Evolutionary conservation across 2,888 invertebrate genomes (phyloP), one percentile per base, ranked within the genome.

Genomic region (Ditylenchus weischeri): DNA sequence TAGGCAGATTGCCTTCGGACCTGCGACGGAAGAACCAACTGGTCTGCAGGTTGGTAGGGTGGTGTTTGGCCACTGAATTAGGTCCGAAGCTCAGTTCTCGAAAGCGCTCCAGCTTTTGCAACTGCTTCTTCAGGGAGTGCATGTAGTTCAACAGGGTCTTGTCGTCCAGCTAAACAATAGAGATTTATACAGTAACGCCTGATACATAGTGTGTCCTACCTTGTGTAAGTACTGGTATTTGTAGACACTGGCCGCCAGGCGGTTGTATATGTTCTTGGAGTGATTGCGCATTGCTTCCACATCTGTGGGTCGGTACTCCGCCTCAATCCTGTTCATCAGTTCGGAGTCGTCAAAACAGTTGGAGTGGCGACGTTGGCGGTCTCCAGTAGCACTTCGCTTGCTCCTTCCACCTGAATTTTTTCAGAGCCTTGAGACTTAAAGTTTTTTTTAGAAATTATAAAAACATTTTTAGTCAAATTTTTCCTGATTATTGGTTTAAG

Each of bases 21-120:
- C 80, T 76, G 69, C 80, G 66, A 48, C 80, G 73, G 76, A 80
- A 80, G 72, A 80, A 80, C 80, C 80, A 80, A 21, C 77, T 77
- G 48, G 72, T 65, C 57, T 75, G 72, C 60, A 74, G 74, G 50
- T 72, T 66, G 51, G 73, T 68, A 29, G 79, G 76, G 60, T 78
- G 78, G 47, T 80, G 79, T n/a, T 77, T 76, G 23, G 79, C 80
- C 36, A 81, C 77, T 21, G 79, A 78, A 54, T 81, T 77, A 23
- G 78, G 77, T 18, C 81, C 81, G 65, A 81, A 81, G 5, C 79
- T 75, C 58, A 79, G 73, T 61, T 76, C 76, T 21, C 77, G 72
- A 73, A 81, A 81, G 18, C 80, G 71, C 61, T 81, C 79, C 38
- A 81, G 75, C 23, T 79, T 76, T 35, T 78, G 76, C 47, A 81